Base-by-base conservation (phyloP, 1,140 invertebrate species). In the Bombus difficillimus region DNA sequence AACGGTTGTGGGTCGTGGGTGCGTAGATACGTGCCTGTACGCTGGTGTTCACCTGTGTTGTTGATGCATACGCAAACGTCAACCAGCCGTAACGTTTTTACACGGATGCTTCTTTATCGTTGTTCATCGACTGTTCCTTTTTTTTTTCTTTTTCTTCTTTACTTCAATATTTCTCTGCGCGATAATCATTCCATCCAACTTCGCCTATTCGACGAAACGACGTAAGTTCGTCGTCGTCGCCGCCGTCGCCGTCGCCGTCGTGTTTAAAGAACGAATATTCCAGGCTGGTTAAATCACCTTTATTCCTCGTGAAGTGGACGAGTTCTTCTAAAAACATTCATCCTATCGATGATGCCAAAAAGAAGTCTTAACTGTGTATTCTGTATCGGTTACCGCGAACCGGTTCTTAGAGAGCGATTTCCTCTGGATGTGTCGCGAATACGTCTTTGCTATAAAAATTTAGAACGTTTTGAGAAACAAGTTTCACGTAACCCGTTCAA, bases 101-200 rank as follows among this genome's bases (percentile, higher is more conserved):
- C 75, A 47, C 43, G 64, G 69, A 80, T 83, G 84, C 80, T 53
- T 59, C 76, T 66, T 74, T 78, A 82, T 86, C 88, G 83, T 43
- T 57, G 41, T 66, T 69, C 62, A 81, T 73, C 73, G 80, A 83
- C 62, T 72, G 78, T 81, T 86, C 47, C 64, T 81, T 83, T 68
- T 53, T n/a, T 34, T 28, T 53, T 43, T 62, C 12, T 66, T 57
- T 83, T 73, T 53, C 37, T 32, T 64, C 39, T 28, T 47, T 37
- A 32, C 64, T 47, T 68, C 62, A 72, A 79, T 62, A 86, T 86
- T 89, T 62, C 68, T 15, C 79, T 13, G 59, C 64, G 72, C 87
- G 88, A 89, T 89, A 89, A 89, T 89, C 88, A 80, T 89, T 80
- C 87, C 53, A 89, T 89, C 87, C 79, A 89, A 89, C 88, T 89